Conservation (phyloP, 2,113 vertebrate species). For the Mustela nigripes region DNA sequence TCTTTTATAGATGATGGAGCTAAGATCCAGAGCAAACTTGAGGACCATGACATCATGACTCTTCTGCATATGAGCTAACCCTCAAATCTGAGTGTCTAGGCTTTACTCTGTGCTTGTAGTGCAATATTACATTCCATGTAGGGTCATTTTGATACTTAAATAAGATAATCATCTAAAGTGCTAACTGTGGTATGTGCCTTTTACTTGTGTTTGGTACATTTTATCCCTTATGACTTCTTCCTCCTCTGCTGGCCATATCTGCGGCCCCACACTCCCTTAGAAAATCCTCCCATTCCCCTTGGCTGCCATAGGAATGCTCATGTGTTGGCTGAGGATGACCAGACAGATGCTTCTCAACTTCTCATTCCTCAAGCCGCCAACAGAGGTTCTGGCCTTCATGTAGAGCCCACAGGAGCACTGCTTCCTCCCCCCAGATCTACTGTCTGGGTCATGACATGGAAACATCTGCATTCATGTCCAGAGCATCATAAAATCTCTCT, state of each 20-base stretch:
- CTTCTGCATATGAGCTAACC: not conserved
- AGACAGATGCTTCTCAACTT: not conserved
- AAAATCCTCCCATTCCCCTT: not conserved
- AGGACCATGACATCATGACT: not conserved
- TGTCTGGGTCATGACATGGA: not conserved
- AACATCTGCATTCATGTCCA: not conserved
- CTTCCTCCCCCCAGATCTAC: not conserved
- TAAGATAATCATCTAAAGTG: conserved; percentile 30
- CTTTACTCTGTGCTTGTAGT: not conserved
- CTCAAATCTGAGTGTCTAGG: not conserved
- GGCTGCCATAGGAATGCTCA: not conserved
- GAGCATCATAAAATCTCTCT: not conserved
- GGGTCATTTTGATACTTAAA: conserved; percentile 55
- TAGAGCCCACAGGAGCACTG: not conserved
- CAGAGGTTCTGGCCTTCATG: not conserved
- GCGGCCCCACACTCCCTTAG: not conserved
- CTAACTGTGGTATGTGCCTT: conserved; percentile 15
- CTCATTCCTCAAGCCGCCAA: not conserved
- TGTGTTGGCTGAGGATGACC: not conserved
- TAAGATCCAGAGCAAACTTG: not conserved
- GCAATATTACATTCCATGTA: not conserved
- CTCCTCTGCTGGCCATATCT: not conserved
- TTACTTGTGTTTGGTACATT: not conserved
- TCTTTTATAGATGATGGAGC: conserved; percentile 65
- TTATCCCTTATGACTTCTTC: not conserved